phyloP scores from a whole-genome alignment of 2,113 vertebrate genomes.

The Macrotis lagotis region DNA sequence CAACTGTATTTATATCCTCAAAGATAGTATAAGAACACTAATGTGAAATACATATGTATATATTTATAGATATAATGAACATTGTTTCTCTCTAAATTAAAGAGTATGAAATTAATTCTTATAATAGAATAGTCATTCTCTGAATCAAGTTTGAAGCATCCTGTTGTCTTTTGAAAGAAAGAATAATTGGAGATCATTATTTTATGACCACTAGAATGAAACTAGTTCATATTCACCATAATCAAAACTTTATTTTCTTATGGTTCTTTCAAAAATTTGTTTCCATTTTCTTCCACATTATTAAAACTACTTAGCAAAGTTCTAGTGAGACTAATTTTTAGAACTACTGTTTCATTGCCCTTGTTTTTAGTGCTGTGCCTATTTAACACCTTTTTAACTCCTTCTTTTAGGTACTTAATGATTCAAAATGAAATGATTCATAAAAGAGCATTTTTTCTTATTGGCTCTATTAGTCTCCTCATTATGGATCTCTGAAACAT shows the following conservation, averaged over 20 bases:
- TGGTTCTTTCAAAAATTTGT: not conserved
- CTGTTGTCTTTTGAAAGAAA: not conserved
- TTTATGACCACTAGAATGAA: not conserved
- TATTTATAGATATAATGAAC: not conserved
- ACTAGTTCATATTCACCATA: not conserved
- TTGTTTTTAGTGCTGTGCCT: not conserved
- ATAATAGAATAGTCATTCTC: not conserved
- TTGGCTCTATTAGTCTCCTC: constrained; percentile 29
- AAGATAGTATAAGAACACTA: not conserved
- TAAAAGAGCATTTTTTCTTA: constrained; percentile 11
- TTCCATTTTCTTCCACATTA: not conserved
- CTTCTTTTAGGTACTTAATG: constrained; percentile 30
- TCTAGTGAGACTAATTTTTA: not conserved
- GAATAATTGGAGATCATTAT: not conserved
- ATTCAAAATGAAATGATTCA: constrained; percentile 1
- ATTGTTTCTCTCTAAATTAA: not conserved
- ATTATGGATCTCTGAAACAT: constrained; percentile 67
- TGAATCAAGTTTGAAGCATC: not conserved
- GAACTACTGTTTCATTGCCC: not conserved
- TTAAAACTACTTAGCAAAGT: not conserved
- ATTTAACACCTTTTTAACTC: not conserved
- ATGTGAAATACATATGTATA: not conserved
- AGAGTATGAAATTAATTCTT: not conserved
- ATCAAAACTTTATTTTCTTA: not conserved
- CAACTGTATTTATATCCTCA: constrained; percentile 4